Evolutionary conservation across 1,140 invertebrate genomes (phyloP).

Genomic region (Lethrus apterus): DNA sequence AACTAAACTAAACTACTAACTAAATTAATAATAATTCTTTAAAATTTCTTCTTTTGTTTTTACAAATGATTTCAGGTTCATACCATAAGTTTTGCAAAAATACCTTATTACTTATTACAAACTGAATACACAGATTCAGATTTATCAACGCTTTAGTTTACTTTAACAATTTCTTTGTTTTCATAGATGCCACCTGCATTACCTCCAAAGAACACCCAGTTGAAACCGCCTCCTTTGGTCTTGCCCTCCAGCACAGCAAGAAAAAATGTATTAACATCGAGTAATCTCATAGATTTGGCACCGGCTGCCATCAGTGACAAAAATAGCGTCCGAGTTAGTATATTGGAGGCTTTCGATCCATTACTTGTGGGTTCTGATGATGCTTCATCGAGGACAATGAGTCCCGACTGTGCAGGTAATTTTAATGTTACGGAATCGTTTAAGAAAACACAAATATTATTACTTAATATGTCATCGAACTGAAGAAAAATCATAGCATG

Average conservation of each 20-base stretch:
- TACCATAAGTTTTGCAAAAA: background rate
- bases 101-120: background rate
- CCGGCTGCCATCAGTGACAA: constrained; percentile 42
- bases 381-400: constrained; percentile 28
- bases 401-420: constrained; percentile 36
- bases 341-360: constrained; percentile 78
- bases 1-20: no score
- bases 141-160: no score
- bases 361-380: constrained; percentile 55
- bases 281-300: constrained; percentile 47
- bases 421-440: constrained; percentile 1
- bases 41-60: no score
- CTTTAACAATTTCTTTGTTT: no score
- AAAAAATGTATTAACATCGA: background rate
- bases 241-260: constrained; percentile 11
- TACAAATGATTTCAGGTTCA: no score
- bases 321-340: constrained; percentile 63
- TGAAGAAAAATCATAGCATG: no score
- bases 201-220: constrained; percentile 35
- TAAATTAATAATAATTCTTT: no score
- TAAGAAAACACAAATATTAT: no score
- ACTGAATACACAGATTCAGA: no score
- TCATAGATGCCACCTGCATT: constrained; percentile 25
- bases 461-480: no score
- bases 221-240: constrained; percentile 29